phyloP scores from a whole-genome alignment of 2,888 invertebrate species.

The Lochmaea capreae region DNA sequence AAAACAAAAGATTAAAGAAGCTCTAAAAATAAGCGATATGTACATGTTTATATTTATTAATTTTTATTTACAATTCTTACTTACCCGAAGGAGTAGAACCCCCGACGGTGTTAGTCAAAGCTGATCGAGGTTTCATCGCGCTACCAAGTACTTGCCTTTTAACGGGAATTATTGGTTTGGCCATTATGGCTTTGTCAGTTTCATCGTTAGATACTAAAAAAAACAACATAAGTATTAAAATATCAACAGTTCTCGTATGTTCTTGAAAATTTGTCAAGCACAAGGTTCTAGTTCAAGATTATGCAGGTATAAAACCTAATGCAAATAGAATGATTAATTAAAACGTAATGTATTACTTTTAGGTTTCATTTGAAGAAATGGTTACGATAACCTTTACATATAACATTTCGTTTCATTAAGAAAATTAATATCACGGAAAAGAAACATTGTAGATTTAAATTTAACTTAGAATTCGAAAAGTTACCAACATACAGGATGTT shows the following conservation, averaged over 20 bases:
- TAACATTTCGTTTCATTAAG: too few relatives aligned
- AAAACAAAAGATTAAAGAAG: conserved; percentile 37
- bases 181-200: conserved; percentile 64
- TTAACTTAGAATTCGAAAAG: too few relatives aligned
- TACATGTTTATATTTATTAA: conserved; percentile 31
- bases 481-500: too few relatives aligned
- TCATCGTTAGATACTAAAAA: conserved; percentile 61
- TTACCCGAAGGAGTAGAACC: conserved; percentile 52
- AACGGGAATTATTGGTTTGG: conserved; percentile 64
- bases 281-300: too few relatives aligned
- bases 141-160: conserved; percentile 59
- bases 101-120: conserved; percentile 56
- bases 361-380: too few relatives aligned
- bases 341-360: too few relatives aligned
- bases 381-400: too few relatives aligned
- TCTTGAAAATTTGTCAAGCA: conserved; percentile 15
- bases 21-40: conserved; percentile 42
- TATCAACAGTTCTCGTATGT: conserved; percentile 7
- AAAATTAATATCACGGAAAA: too few relatives aligned
- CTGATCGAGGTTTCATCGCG: conserved; percentile 63
- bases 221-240: conserved; percentile 16
- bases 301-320: too few relatives aligned
- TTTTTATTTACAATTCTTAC: conserved; percentile 23
- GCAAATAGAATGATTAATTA: too few relatives aligned
- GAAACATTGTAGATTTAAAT: too few relatives aligned